Conservation (phyloP, 1,140 invertebrate genomes). For the Anadara kagoshimensis region DNA sequence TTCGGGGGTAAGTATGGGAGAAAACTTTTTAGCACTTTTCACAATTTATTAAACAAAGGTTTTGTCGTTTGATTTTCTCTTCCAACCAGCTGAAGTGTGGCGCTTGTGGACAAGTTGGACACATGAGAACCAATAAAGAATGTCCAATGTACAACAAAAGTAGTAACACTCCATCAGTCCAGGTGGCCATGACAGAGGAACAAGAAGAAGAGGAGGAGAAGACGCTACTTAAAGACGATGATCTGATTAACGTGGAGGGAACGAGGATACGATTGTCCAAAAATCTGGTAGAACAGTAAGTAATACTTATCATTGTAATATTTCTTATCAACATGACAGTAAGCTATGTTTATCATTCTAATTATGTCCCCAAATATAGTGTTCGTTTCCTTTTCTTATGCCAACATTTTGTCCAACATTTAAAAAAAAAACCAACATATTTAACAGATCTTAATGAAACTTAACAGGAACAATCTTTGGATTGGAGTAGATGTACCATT, state of each 20-base stretch:
- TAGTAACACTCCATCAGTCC: constrained; percentile 48
- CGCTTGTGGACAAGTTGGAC: constrained; percentile 92
- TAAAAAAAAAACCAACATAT: no score
- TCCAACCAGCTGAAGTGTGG: constrained; percentile 87
- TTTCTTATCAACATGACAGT: no score
- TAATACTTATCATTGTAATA: neutral
- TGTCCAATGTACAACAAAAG: constrained; percentile 65
- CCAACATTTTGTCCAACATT: no score
- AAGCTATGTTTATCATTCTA: neutral
- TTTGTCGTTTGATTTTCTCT: neutral
- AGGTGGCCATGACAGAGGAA: constrained; percentile 70
- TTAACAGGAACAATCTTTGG: no score
- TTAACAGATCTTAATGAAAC: no score
- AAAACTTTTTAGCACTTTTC: neutral
- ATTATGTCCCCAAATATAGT: neutral
- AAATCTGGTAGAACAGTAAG: constrained; percentile 66
- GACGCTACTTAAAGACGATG: constrained; percentile 57
- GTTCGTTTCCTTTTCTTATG: neutral
- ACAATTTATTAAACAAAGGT: neutral
- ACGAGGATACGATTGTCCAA: constrained; percentile 68
- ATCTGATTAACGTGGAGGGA: constrained; percentile 68
- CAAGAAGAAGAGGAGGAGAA: constrained; percentile 67
- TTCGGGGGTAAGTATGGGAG: no score
- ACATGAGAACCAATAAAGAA: constrained; percentile 80
- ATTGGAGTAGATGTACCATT: no score